Evolutionary conservation across 2,797 vertebrate genomes (phyloP).

Genomic region (Sciaenops ocellatus): DNA sequence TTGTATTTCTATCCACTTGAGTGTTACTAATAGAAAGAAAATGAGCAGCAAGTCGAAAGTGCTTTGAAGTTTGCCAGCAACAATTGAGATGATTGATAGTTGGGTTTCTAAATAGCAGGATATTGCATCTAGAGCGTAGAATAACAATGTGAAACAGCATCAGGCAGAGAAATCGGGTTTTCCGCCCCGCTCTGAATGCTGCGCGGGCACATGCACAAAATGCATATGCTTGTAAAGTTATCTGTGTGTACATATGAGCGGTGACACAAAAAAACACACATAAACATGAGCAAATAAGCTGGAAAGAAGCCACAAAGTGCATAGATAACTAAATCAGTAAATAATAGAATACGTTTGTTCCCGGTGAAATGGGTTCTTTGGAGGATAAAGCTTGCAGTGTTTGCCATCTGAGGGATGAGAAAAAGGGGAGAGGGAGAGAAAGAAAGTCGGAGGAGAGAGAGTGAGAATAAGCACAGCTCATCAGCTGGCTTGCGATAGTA

Average conservation of each 20-base stretch:
- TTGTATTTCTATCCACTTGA: constrained; percentile 64
- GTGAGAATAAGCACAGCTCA: constrained; percentile 68
- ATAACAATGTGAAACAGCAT: constrained; percentile 60
- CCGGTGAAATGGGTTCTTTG: constrained; percentile 57
- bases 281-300: constrained; percentile 36
- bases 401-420: constrained; percentile 56
- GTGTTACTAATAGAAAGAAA: constrained; percentile 77
- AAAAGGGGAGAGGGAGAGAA: constrained; percentile 17
- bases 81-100: constrained; percentile 78
- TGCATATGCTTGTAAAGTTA: constrained; percentile 42
- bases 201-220: not conserved
- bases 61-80: constrained; percentile 71
- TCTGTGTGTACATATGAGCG: not conserved
- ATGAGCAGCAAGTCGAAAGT: constrained; percentile 59
- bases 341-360: constrained; percentile 76
- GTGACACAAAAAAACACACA: constrained; percentile 34
- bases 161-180: constrained; percentile 23
- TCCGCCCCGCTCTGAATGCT: constrained; percentile 12
- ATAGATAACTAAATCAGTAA: constrained; percentile 64
- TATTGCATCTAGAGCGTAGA: constrained; percentile 43
- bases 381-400: constrained; percentile 52
- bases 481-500: constrained; percentile 74
- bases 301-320: constrained; percentile 55
- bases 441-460: constrained; percentile 46
- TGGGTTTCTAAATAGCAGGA: constrained; percentile 63